A percentile compares a stretch with the other conserved stretches of the same genome.
Conservation (phyloP, 2,113 vertebrate genomes). For the Aegotheles bennettii region DNA sequence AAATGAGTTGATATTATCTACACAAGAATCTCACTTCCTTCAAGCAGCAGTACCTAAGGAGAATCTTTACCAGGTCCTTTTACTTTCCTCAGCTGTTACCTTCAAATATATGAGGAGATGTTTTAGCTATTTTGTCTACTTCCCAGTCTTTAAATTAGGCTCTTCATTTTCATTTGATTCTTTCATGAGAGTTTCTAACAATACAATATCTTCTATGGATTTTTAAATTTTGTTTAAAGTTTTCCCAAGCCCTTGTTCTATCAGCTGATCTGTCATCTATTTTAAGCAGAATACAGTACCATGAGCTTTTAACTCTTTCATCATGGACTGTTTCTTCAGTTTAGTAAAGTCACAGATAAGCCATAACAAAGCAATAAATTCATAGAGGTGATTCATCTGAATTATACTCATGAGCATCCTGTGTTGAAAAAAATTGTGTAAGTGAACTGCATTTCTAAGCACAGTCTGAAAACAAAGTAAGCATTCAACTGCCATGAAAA, state of each 20-base stretch:
- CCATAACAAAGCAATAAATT: background rate
- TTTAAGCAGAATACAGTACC: background rate
- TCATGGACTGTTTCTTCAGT: background rate
- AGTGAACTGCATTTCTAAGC: background rate
- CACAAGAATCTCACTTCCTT: background rate
- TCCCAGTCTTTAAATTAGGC: background rate
- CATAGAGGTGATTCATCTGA: background rate
- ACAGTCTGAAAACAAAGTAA: background rate
- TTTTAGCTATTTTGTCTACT: background rate
- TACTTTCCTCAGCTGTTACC: background rate
- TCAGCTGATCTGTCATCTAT: background rate
- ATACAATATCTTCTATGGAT: background rate
- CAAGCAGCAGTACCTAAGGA: background rate
- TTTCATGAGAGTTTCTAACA: background rate
- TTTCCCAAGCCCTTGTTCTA: background rate
- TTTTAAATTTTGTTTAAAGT: background rate
- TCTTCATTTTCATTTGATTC: background rate
- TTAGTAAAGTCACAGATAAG: background rate
- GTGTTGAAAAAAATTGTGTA: background rate
- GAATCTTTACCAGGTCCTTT: background rate
- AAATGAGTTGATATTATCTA: background rate
- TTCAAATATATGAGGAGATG: rapidly evolving
- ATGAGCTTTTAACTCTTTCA: background rate
- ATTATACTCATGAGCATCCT: background rate
- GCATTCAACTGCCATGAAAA: background rate